These are phyloP conservation scores for Reticulitermes speratus DNA, from an alignment of 1,140 invertebrate species.

Conservation along the genomic window DNA sequence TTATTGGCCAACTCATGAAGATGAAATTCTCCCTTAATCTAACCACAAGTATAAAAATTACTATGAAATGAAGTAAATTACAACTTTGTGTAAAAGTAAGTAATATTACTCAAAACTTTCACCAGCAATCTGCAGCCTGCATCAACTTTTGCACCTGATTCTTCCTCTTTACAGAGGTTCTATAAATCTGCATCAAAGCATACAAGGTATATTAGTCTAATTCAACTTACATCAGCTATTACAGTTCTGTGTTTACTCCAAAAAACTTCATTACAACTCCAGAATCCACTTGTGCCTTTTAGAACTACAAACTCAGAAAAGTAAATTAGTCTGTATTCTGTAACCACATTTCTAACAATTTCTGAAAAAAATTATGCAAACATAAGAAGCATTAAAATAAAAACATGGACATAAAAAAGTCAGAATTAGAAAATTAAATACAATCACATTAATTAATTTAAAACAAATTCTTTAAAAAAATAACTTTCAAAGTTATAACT, in stretches of 20 bases:
- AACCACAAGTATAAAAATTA: not conserved
- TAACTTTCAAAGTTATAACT: too few species aligned
- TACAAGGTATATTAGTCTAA: not conserved
- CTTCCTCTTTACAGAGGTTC: not conserved
- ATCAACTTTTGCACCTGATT: not conserved
- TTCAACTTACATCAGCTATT: not conserved
- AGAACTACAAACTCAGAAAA: not conserved
- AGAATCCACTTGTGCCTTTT: not conserved
- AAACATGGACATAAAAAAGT: too few species aligned
- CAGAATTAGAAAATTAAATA: too few species aligned
- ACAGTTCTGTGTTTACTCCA: not conserved
- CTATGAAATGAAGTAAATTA: not conserved
- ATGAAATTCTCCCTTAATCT: not conserved
- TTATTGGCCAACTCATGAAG: not conserved
- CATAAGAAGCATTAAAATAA: too few species aligned
- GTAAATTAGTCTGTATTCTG: not conserved
- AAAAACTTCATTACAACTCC: not conserved
- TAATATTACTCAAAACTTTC: not conserved
- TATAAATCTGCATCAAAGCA: constrained; percentile 6
- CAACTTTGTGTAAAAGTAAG: not conserved
- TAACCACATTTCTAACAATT: not conserved
- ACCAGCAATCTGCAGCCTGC: not conserved
- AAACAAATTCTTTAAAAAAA: too few species aligned
- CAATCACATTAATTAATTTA: too few species aligned
- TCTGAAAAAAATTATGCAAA: too few species aligned